phyloP scores from a whole-genome alignment of 2,888 invertebrate genomes.

The Ochropleura plecta region DNA sequence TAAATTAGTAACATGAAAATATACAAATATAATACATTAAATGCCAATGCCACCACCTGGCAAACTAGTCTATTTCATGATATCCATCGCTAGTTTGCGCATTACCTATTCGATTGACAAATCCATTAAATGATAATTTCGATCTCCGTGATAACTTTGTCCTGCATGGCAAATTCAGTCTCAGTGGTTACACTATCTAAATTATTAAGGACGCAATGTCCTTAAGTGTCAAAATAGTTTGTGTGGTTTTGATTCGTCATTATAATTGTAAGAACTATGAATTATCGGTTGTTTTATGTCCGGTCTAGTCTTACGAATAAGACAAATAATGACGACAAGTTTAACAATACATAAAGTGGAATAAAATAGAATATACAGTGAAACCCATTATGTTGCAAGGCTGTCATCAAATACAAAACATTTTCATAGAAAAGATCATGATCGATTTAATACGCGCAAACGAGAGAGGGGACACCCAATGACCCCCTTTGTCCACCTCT shows the following conservation, averaged over 20 bases:
- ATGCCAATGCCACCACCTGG: slow-evolving; percentile 39
- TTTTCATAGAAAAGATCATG: background rate
- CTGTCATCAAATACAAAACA: background rate
- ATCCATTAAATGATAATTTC: slow-evolving; percentile 64
- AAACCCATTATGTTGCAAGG: background rate
- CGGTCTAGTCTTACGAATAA: slow-evolving; percentile 5
- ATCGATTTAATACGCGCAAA: background rate
- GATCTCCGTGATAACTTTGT: slow-evolving; percentile 40
- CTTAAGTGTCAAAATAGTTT: slow-evolving; percentile 53
- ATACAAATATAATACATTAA: slow-evolving; percentile 10
- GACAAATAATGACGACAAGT: slow-evolving; percentile 21
- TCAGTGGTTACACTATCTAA: slow-evolving; percentile 50
- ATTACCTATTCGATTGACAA: slow-evolving; percentile 42
- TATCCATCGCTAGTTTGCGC: slow-evolving; percentile 37
- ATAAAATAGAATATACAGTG: background rate
- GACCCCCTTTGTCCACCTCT: too few species aligned
- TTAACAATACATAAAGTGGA: background rate
- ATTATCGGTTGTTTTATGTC: slow-evolving; percentile 12
- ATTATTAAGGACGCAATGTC: slow-evolving; percentile 56
- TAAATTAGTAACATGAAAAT: background rate
- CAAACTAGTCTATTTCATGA: slow-evolving; percentile 35
- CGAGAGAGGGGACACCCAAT: background rate
- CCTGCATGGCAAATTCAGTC: slow-evolving; percentile 40
- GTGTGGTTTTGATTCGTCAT: slow-evolving; percentile 56
- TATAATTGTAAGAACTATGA: slow-evolving; percentile 33